Conservation (phyloP, 2,113 vertebrate species). For the Mungos mungo region DNA sequence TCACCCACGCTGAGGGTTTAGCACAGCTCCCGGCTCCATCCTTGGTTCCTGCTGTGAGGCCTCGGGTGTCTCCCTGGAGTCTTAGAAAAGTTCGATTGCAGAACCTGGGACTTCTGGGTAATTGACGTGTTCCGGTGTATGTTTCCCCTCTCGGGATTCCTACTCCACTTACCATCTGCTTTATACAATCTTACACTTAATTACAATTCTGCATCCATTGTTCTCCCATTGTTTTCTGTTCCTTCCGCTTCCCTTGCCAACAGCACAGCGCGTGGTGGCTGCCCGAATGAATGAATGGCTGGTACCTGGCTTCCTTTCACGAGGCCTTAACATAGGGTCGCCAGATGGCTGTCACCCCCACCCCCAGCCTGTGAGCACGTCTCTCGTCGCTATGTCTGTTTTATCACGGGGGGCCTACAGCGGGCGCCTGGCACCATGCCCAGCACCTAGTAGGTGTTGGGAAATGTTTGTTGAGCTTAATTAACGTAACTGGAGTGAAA, state of each 20-base stretch:
- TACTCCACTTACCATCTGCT: conserved; percentile 59
- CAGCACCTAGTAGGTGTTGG: conserved; percentile 50
- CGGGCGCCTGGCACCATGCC: background rate
- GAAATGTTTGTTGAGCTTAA: conserved; percentile 2
- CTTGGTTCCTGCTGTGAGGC: background rate
- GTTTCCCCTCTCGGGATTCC: background rate
- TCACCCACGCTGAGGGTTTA: rapidly evolving
- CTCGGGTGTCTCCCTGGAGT: background rate
- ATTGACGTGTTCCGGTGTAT: background rate
- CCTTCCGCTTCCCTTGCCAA: background rate
- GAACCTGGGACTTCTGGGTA: conserved; percentile 17
- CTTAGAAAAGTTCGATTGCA: background rate
- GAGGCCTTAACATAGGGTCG: conserved; percentile 4
- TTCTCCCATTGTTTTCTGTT: background rate
- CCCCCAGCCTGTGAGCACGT: background rate
- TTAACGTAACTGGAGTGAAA: conserved; percentile 40
- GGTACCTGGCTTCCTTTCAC: background rate
- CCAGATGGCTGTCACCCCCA: background rate
- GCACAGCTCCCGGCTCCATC: background rate
- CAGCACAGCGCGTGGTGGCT: background rate
- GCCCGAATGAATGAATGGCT: background rate
- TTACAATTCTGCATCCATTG: conserved; percentile 57
- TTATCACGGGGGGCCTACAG: background rate
- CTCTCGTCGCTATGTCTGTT: rapidly evolving
- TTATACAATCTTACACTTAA: background rate